Evolutionary conservation across 2,888 invertebrate genomes (phyloP).

Genomic region (Plagiodera versicolora): DNA sequence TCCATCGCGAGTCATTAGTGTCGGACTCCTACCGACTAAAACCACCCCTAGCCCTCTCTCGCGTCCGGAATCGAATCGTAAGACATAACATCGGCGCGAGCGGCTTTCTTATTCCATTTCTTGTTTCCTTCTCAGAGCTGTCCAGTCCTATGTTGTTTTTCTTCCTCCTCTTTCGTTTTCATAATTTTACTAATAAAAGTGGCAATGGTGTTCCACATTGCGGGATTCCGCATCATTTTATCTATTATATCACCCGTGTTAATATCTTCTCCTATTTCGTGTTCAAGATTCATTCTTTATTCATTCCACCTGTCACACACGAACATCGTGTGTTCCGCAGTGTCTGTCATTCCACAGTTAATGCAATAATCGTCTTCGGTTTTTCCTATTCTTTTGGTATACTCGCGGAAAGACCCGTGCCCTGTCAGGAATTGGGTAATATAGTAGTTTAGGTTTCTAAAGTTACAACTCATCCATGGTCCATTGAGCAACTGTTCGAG

Average conservation of each 20-base stretch:
- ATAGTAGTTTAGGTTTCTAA: constrained; percentile 12
- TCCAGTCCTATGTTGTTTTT: neutral
- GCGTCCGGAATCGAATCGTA: neutral
- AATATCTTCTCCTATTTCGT: neutral
- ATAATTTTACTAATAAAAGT: neutral
- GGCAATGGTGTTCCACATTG: neutral
- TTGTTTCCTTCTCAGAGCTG: neutral
- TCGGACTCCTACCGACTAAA: constrained; percentile 15
- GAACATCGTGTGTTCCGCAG: constrained; percentile 18
- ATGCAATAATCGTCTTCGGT: constrained; percentile 9
- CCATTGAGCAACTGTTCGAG: constrained; percentile 5
- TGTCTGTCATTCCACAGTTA: constrained; percentile 15
- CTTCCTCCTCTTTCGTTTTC: constrained; percentile 18
- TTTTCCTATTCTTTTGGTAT: constrained; percentile 16
- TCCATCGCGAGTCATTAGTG: constrained; percentile 5
- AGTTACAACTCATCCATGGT: constrained; percentile 14
- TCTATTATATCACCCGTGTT: neutral
- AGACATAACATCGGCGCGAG: neutral
- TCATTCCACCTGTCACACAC: constrained; percentile 15
- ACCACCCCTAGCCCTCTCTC: constrained; percentile 1
- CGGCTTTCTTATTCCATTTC: neutral
- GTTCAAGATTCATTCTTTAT: neutral
- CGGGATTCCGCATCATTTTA: neutral
- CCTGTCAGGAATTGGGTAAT: constrained; percentile 19
- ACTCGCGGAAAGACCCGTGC: constrained; percentile 13